Conservation (phyloP, 2,888 invertebrate species). For the Gymnocheta viridis region DNA sequence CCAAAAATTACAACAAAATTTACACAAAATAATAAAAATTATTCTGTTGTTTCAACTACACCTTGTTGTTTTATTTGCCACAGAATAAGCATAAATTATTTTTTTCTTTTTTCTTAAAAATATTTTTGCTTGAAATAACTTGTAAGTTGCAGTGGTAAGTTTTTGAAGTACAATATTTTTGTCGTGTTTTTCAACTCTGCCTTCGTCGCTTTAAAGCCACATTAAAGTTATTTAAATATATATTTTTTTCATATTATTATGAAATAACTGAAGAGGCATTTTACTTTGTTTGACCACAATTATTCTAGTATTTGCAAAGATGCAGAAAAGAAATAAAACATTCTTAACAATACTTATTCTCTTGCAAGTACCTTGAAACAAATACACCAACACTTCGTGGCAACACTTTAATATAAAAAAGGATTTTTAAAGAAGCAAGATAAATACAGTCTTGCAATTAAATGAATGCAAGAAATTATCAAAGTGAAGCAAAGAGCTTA, state of each 20-base stretch:
- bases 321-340: conserved; percentile 8
- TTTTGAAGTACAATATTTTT: background rate
- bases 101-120: background rate
- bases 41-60: conserved; percentile 21
- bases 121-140: background rate
- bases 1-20: conserved; percentile 25
- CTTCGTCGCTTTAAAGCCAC: conserved; percentile 42
- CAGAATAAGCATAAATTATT: background rate
- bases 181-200: background rate
- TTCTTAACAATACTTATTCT: conserved; percentile 54
- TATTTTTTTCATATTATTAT: conserved; percentile 24
- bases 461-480: background rate
- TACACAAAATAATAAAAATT: conserved; percentile 35
- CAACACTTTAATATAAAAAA: conserved; percentile 49
- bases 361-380: conserved; percentile 54
- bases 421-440: background rate
- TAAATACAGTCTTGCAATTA: background rate
- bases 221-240: conserved; percentile 58
- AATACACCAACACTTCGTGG: conserved; percentile 56
- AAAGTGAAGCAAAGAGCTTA: too few species aligned
- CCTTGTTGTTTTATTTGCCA: conserved; percentile 13
- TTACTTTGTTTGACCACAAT: conserved; percentile 61
- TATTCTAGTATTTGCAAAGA: conserved; percentile 36
- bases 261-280: conserved; percentile 30
- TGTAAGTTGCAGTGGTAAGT: background rate